Base-by-base conservation (phyloP, 92 coral and sea anemone genomes). In the Porites rus region DNA sequence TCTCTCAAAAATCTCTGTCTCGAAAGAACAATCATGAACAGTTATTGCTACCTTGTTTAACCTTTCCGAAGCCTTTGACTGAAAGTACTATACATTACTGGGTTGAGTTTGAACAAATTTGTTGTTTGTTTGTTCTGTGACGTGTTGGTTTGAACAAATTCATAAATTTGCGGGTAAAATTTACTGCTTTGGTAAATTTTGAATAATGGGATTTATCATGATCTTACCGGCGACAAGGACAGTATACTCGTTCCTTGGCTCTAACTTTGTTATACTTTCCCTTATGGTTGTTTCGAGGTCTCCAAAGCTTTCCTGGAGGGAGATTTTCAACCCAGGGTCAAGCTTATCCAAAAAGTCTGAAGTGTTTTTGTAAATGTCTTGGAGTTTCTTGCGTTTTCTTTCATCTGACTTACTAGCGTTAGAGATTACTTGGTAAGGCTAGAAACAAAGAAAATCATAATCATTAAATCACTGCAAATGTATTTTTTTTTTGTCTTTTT, bases 221-320 rank as follows among this genome's bases (percentile, higher is more conserved):
- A 67, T 67, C 24, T 4, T 68, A 85, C 89, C 89, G 13, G 89
- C 83, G 52, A 85, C 82, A 3, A 85, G 84, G 16, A 85, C 81
- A 53, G 46, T 43, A 20, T 85, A 85, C 43, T 77, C 56, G 8
- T 77, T 83, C 17, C 84, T 75, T 63, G 80, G 83, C n/a, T 21
- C 53, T 5, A 85, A 60, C 6, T 75, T 12, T 68, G 10, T 18
- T 2, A 43, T 65, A 10, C 65, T 38, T 11, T 77, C 56, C 4
- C 38, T 17, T 53, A 77, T 19, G 62, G 53, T 51, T 85, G 63
- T 68, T 11, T 64, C n/a, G 54, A 77, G 65, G 69, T 77, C 88
- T 16, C 50, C 84, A 10, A 76, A 5, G 51, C 81, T 25, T 16
- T 43, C 77, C 24, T 69, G 24, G 21, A 76, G 66, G 8, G 59